These are phyloP conservation scores for Pelochelys cantorii DNA, from an alignment of 2,797 vertebrate species.

Conservation along the genomic window DNA sequence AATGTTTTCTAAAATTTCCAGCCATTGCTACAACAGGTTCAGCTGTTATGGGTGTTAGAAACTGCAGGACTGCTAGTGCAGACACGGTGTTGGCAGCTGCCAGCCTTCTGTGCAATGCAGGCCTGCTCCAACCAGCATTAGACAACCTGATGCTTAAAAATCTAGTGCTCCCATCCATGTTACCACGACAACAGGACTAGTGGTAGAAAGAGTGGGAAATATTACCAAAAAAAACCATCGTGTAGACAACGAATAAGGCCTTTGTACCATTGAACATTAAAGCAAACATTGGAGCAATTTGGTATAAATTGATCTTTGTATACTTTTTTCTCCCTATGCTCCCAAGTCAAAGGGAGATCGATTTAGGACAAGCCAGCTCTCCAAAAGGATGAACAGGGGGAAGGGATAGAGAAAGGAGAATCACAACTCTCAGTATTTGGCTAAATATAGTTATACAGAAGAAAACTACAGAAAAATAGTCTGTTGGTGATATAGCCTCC, in stretches of 20 bases:
- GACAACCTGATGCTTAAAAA: background rate
- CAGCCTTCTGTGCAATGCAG: background rate
- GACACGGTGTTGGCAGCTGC: background rate
- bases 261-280: background rate
- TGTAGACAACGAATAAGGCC: background rate
- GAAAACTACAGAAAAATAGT: rapidly evolving
- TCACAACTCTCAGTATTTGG: background rate
- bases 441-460: background rate
- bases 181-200: background rate
- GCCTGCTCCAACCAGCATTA: rapidly evolving
- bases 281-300: background rate
- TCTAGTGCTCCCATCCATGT: rapidly evolving
- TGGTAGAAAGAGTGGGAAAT: background rate
- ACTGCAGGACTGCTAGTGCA: background rate
- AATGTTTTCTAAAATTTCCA: background rate
- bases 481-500: background rate
- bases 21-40: background rate
- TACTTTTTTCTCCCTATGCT: background rate
- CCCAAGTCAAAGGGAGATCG: background rate
- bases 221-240: rapidly evolving
- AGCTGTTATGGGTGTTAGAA: background rate
- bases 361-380: background rate
- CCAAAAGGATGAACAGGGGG: background rate
- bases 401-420: background rate
- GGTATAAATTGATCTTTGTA: background rate